A percentile compares a stretch with the other conserved stretches of the same genome.
These are phyloP conservation scores for Neuroterus valhalla DNA, from an alignment of 1,140 invertebrate genomes.

Conservation along the genomic window DNA sequence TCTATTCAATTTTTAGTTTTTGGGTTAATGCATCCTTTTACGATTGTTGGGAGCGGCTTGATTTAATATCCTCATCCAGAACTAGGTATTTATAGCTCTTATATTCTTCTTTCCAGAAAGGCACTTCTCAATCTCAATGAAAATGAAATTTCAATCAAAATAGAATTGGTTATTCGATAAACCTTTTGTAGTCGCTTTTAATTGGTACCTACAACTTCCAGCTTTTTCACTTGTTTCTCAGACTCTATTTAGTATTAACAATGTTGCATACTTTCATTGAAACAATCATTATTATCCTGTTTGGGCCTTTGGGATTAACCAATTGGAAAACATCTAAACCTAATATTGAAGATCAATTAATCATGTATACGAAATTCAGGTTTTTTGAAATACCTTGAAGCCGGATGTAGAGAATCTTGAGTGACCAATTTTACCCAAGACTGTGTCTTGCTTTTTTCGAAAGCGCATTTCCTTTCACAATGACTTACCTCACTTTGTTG, in stretches of 20 bases:
- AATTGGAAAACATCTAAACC: no score
- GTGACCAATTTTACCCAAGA: background rate
- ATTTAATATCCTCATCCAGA: background rate
- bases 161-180: background rate
- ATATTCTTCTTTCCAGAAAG: background rate
- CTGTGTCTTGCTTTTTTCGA: background rate
- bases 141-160: background rate
- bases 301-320: no score
- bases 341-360: no score
- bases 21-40: conserved; percentile 14
- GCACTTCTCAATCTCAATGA: background rate
- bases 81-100: background rate
- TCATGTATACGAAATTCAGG: no score
- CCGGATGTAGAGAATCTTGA: background rate
- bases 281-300: no score
- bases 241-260: no score
- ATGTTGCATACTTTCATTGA: no score
- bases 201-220: no score
- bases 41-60: background rate
- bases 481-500: background rate
- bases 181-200: no score
- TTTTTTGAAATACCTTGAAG: background rate
- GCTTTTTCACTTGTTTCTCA: no score
- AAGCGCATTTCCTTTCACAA: background rate
- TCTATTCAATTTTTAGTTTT: conserved; percentile 13